Conservation (phyloP, 2,797 vertebrate genomes). For the Morelia viridis region DNA sequence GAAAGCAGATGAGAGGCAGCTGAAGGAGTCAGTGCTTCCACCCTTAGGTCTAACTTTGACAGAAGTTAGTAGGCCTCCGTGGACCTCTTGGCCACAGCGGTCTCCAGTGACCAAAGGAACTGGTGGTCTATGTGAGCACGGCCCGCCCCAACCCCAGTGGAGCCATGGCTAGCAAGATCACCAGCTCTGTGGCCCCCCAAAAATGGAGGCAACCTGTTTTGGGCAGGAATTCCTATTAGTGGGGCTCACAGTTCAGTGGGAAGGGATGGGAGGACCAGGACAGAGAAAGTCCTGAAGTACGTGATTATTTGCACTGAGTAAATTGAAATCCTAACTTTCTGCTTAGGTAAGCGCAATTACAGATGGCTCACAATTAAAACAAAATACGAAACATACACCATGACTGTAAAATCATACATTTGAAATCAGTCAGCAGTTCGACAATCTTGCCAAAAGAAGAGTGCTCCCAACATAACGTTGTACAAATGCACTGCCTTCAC, state of each 20-base stretch:
- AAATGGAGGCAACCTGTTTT: background rate
- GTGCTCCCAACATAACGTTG: no score
- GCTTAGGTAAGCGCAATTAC: no score
- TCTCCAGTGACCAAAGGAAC: background rate
- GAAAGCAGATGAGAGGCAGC: constrained; percentile 45
- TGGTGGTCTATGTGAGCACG: background rate
- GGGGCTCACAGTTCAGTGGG: background rate
- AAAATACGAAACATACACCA: no score
- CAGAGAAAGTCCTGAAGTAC: no score
- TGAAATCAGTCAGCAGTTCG: no score
- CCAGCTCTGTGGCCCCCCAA: background rate
- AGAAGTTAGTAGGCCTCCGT: background rate
- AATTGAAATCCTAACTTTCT: no score
- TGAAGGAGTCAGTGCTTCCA: background rate
- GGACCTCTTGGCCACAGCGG: background rate
- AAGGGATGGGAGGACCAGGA: background rate
- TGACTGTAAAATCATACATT: no score
- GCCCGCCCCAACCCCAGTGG: background rate
- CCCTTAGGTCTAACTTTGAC: accelerated
- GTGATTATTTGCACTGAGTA: no score
- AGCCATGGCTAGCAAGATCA: background rate
- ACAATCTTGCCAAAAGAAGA: no score
- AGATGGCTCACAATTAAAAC: no score
- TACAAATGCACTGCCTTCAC: no score
- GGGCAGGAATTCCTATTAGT: background rate